phyloP scores from a whole-genome alignment of 2,888 invertebrate species.

The Ptychoptera albimana region DNA sequence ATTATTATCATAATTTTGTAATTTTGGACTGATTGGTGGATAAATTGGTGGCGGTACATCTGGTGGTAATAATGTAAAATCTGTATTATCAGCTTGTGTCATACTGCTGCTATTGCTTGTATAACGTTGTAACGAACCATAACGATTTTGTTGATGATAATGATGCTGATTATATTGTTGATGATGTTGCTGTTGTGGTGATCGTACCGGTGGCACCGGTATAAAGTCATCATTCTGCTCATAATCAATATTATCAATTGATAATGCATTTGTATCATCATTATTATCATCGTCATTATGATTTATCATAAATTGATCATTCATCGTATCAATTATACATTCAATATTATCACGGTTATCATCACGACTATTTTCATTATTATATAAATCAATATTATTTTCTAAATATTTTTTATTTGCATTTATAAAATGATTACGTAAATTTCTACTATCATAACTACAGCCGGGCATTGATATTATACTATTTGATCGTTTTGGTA shows the following conservation, averaged over 20 bases:
- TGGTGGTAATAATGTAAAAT: no score
- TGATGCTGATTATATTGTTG: slow-evolving; percentile 13
- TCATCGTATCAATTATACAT: not conserved
- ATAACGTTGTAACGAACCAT: no score
- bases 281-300: slow-evolving; percentile 5
- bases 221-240: not conserved
- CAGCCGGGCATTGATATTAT: slow-evolving; percentile 10
- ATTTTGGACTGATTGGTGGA: slow-evolving; percentile 9
- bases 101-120: no score
- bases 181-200: slow-evolving; percentile 15
- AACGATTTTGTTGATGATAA: no score
- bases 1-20: slow-evolving; percentile 1
- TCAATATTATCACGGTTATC: not conserved
- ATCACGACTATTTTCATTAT: not conserved
- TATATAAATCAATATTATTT: no score
- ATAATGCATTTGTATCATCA: not conserved
- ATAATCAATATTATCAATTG: no score
- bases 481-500: slow-evolving; percentile 16
- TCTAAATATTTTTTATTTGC: no score
- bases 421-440: no score
- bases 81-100: no score
- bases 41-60: slow-evolving; percentile 4
- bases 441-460: no score
- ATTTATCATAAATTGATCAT: slow-evolving; percentile 4
- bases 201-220: slow-evolving; percentile 6